Conservation (phyloP, 2,797 vertebrate genomes). For the Sebastiscus tertius region DNA sequence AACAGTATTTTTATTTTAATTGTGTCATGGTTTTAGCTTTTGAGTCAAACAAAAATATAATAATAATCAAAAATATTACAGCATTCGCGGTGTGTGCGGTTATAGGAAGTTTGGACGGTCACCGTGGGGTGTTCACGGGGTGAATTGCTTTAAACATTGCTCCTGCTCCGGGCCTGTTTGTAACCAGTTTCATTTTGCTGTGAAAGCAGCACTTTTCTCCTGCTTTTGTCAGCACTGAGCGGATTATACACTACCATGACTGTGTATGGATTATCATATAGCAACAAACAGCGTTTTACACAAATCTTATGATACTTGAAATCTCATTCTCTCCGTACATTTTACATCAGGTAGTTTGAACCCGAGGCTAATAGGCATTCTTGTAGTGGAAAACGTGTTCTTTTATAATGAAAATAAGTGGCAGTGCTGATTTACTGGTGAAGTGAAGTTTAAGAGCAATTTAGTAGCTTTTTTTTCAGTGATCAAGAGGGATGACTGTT, state of each 20-base stretch:
- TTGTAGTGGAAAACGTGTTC: background rate
- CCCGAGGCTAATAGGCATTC: slow-evolving; percentile 5
- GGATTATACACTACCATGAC: background rate
- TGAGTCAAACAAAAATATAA: background rate
- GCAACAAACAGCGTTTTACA: slow-evolving; percentile 11
- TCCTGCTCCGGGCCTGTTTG: background rate
- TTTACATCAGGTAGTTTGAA: slow-evolving; percentile 9
- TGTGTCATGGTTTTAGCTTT: background rate
- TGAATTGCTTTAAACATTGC: background rate
- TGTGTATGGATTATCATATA: slow-evolving; percentile 17
- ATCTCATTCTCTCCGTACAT: background rate
- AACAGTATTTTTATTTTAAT: background rate
- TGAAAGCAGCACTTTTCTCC: slow-evolving; percentile 10
- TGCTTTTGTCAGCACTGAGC: slow-evolving; percentile 27
- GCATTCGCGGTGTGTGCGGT: background rate
- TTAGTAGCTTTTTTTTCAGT: slow-evolving; percentile 51
- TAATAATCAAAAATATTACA: background rate
- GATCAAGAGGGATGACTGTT: slow-evolving; percentile 65
- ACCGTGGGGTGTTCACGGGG: background rate
- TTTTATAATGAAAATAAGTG: slow-evolving; percentile 31
- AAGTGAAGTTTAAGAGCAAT: slow-evolving; percentile 51
- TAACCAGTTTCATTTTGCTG: slow-evolving; percentile 14
- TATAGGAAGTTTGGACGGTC: background rate
- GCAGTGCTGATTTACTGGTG: slow-evolving; percentile 22
- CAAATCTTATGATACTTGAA: background rate